Evolutionary conservation across 2,888 invertebrate species (phyloP).

Genomic region (Blomia tropicalis): DNA sequence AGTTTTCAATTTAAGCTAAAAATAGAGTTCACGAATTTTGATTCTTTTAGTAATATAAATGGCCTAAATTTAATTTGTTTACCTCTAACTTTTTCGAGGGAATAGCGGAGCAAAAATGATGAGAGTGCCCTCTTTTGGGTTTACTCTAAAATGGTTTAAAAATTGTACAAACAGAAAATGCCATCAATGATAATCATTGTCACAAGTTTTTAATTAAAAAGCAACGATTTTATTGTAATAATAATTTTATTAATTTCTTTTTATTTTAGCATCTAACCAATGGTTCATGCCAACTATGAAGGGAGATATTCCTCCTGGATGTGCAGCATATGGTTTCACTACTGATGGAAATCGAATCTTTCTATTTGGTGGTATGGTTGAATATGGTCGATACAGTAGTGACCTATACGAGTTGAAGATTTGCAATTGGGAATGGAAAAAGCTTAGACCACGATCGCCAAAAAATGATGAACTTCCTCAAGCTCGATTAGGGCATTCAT

Average conservation of each 20-base stretch:
- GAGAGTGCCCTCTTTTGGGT: background rate
- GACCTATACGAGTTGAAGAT: constrained; percentile 92
- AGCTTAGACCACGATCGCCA: constrained; percentile 72
- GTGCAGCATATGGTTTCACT: constrained; percentile 97
- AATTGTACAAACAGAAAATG: no score
- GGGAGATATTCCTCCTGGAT: constrained; percentile 94
- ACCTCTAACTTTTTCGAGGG: background rate
- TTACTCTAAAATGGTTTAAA: background rate
- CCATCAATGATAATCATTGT: no score
- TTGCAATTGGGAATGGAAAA: constrained; percentile 94
- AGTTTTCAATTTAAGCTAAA: no score
- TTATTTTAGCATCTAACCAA: constrained; percentile 68
- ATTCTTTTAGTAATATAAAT: no score
- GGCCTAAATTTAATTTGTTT: background rate
- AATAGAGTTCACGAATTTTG: no score
- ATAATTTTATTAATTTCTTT: constrained; percentile 16
- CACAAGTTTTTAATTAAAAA: no score
- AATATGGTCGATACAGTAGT: constrained; percentile 97
- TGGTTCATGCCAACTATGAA: constrained; percentile 97
- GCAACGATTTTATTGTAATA: background rate
- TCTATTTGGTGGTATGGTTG: constrained; percentile 98
- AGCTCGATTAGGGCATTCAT: constrained; percentile 88
- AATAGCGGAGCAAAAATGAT: background rate
- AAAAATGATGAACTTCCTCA: constrained; percentile 53
- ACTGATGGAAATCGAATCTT: constrained; percentile 87